phyloP scores from a whole-genome alignment of 23 tunicate genomes.

The Corella eumyota region DNA sequence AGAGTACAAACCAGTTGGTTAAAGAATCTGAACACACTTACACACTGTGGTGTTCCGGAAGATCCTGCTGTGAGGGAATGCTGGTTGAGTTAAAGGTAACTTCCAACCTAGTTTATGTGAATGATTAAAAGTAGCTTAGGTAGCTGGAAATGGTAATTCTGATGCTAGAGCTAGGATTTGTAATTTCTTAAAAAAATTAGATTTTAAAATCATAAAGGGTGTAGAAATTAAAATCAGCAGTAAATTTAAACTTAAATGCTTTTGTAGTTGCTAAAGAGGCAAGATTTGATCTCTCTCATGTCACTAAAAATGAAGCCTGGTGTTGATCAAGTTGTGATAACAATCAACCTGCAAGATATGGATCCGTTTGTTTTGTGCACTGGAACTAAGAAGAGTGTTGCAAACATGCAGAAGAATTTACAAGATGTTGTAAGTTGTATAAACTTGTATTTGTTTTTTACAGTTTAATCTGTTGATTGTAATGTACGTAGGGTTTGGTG shows the following conservation, averaged over 20 bases:
- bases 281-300: constrained; percentile 68
- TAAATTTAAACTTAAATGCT: too few species aligned
- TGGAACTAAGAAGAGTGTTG: constrained; percentile 56
- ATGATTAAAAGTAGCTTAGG: background rate
- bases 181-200: too few species aligned
- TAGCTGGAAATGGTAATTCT: too few species aligned
- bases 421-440: constrained; percentile 50
- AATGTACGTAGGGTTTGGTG: too few species aligned
- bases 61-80: constrained; percentile 89
- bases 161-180: too few species aligned
- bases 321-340: constrained; percentile 55
- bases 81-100: constrained; percentile 63
- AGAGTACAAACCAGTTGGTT: constrained; percentile 39
- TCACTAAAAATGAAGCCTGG: constrained; percentile 35
- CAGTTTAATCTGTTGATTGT: background rate
- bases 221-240: too few species aligned
- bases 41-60: constrained; percentile 91
- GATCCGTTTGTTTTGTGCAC: constrained; percentile 67
- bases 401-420: constrained; percentile 60
- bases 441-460: background rate
- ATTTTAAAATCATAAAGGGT: too few species aligned
- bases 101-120: background rate
- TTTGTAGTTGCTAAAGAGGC: constrained; percentile 58
- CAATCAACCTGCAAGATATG: constrained; percentile 44
- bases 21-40: constrained; percentile 81